phyloP scores from a whole-genome alignment of 2,113 vertebrate genomes.

The Ophiodon elongatus region DNA sequence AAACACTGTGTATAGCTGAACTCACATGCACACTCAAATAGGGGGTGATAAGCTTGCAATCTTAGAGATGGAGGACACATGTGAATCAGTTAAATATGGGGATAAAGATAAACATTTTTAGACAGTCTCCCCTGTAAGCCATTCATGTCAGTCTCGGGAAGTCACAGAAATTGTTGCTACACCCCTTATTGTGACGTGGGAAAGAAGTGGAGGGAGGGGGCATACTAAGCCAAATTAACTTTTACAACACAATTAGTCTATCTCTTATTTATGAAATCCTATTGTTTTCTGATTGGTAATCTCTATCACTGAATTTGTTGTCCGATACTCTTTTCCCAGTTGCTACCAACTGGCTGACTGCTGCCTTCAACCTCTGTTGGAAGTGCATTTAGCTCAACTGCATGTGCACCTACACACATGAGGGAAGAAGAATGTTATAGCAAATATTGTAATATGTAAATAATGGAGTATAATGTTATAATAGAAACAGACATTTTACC shows the following conservation, averaged over 20 bases:
- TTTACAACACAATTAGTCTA: not conserved
- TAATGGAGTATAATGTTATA: not conserved
- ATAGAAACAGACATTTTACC: not conserved
- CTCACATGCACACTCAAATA: no score
- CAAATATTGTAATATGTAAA: not conserved
- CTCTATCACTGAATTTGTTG: not conserved
- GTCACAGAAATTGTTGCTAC: not conserved
- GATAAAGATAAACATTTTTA: no score
- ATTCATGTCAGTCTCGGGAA: no score
- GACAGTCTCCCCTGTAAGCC: no score
- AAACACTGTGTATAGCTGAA: no score
- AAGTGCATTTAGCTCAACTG: not conserved
- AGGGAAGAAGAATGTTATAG: not conserved
- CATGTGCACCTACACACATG: not conserved
- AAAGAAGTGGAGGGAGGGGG: not conserved
- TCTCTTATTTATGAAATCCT: not conserved
- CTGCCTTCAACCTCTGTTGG: not conserved
- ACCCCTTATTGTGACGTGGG: not conserved
- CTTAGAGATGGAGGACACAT: no score
- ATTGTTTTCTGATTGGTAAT: not conserved
- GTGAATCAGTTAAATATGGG: no score
- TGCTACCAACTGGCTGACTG: not conserved
- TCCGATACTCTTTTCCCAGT: not conserved
- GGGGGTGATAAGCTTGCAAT: no score
- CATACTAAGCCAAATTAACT: not conserved